Evolutionary conservation across 2,888 invertebrate species (phyloP), one percentile per base, ranked within the genome.

Genomic region (Drosophila cognata): DNA sequence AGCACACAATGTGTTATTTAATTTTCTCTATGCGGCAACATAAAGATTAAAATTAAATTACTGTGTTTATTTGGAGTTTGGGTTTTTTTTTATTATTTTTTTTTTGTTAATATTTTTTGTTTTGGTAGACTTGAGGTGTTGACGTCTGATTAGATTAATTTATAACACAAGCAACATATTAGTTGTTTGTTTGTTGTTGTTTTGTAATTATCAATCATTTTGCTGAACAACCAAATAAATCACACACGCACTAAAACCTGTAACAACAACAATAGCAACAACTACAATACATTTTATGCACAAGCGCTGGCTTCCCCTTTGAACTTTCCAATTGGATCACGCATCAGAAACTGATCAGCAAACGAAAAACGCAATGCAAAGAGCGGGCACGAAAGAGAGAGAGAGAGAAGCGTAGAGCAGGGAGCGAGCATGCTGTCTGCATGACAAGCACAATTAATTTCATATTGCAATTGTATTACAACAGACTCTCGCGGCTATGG

Each of bases 71-170:
- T 58, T 76, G 25, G 72, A 58, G 41, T 68, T 63, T 2, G 21
- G 21, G 1, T 43, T 43, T 10, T 10, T n/a, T 41, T n/a, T n/a
- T 41, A 16, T 38, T 41, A 21, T 55, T 43, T 46, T 68, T 68
- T 21, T 1, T 29, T 68, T 58, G 43, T 43, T 5, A 43, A 21
- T 21, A 18, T 29, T 28, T 55, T 38, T 74, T 51, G 31, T 75
- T 70, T 71, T 71, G 59, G 58, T 73, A 73, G 76, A 74, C 65
- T 77, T 70, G 58, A 84, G 72, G 65, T 69, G 79, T 77, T 74
- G 74, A 71, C 73, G 71, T 52, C 73, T 74, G 84, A 86, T 85
- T 81, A 85, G 84, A 86, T 85, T 85, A 41, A 86, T 81, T 72
- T 70, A 61, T 61, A 71, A 58, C 73, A 71, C 68, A 72, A 53